A percentile compares a stretch with the other conserved stretches of the same genome.
phyloP scores from a whole-genome alignment of 2,888 invertebrate genomes.

The Dastarcus helophoroides region DNA sequence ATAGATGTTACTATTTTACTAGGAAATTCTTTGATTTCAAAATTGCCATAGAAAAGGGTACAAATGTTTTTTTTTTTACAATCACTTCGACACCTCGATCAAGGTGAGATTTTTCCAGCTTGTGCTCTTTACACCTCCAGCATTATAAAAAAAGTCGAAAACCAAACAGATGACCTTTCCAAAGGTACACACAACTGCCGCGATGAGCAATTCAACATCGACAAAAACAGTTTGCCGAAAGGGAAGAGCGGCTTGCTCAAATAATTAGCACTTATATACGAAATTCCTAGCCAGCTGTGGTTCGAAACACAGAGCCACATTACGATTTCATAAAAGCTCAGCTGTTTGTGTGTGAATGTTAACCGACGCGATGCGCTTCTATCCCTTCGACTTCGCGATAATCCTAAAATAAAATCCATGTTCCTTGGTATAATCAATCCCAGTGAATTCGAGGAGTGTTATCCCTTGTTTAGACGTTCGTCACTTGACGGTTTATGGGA shows the following conservation, averaged over 20 bases:
- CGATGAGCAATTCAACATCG: constrained; percentile 22
- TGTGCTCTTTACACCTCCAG: too few species aligned
- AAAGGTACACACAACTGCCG: constrained; percentile 23
- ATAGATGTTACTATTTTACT: too few species aligned
- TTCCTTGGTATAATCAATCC: constrained; percentile 14
- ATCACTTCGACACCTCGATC: too few species aligned
- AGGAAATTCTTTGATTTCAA: too few species aligned
- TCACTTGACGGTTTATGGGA: constrained; percentile 20
- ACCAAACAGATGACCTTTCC: constrained; percentile 21
- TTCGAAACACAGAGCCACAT: constrained; percentile 23
- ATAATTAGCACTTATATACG: constrained; percentile 36
- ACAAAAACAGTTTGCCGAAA: constrained; percentile 28
- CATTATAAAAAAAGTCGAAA: too few species aligned
- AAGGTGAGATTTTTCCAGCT: too few species aligned
- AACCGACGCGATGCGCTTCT: not conserved
- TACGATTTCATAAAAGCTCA: constrained; percentile 18
- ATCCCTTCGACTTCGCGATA: not conserved
- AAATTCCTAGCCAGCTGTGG: constrained; percentile 35
- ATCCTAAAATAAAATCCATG: constrained; percentile 26
- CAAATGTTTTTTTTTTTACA: too few species aligned
- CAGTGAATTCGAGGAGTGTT: constrained; percentile 11
- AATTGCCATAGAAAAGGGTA: too few species aligned
- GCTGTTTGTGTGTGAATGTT: constrained; percentile 19
- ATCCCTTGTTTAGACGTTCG: constrained; percentile 18
- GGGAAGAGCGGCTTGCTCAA: constrained; percentile 27